Evolutionary conservation across 2,113 vertebrate species (phyloP).

Genomic region (Tachysurus fulvidraco): DNA sequence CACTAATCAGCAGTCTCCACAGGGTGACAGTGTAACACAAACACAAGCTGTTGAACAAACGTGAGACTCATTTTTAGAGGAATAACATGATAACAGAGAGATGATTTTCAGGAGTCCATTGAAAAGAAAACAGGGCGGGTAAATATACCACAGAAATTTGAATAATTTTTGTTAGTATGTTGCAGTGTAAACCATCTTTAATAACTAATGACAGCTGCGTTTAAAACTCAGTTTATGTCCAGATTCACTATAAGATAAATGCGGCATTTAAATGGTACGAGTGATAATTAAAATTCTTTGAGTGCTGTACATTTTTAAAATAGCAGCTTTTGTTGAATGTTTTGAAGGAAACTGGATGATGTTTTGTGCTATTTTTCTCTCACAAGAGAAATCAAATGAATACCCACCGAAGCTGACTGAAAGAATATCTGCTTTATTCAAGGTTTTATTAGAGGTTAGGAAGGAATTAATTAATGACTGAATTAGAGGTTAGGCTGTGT

Average conservation of each 20-base stretch:
- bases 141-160: not conserved
- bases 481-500: too few species aligned
- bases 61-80: not conserved
- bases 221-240: not conserved
- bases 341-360: not conserved
- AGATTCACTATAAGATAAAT: not conserved
- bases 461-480: not conserved
- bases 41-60: not conserved
- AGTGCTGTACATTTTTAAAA: not conserved
- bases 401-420: not conserved
- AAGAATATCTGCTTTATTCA: not conserved
- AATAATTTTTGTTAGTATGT: not conserved
- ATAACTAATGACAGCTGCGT: not conserved
- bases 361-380: not conserved
- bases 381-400: not conserved
- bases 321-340: not conserved
- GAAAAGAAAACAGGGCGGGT: not conserved
- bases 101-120: not conserved
- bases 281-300: not conserved
- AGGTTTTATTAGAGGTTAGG: not conserved
- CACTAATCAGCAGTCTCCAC: constrained; percentile 58
- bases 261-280: not conserved
- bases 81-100: not conserved
- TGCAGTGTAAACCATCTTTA: not conserved
- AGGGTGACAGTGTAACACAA: constrained; percentile 68